A percentile compares a stretch with the other conserved stretches of the same genome.
phyloP scores from a whole-genome alignment of 2,113 vertebrate species.

The Albula glossodonta region DNA sequence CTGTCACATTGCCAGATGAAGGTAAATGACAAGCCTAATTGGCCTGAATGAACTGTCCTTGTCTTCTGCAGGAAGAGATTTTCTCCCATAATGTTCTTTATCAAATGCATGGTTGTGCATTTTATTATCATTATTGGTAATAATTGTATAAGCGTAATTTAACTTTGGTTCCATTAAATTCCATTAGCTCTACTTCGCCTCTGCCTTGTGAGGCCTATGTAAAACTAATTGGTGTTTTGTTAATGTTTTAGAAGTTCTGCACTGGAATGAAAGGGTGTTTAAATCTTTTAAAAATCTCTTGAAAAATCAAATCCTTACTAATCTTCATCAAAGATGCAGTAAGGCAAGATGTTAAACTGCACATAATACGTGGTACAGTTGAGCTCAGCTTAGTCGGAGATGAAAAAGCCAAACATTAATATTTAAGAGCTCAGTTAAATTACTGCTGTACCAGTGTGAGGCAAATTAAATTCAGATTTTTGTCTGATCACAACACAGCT shows the following conservation, averaged over 20 bases:
- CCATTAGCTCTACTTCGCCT: neutral
- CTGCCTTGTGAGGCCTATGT: neutral
- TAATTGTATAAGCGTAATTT: neutral
- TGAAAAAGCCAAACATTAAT: neutral
- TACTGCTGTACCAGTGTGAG: neutral
- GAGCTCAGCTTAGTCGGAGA: neutral
- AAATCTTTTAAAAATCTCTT: neutral
- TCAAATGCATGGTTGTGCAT: neutral
- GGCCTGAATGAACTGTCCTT: too few relatives aligned
- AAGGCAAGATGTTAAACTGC: neutral
- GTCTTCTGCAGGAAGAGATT: too few relatives aligned
- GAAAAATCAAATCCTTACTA: neutral
- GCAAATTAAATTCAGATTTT: conserved; percentile 1
- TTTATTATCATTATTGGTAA: neutral
- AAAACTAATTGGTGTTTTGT: neutral
- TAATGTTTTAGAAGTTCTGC: neutral
- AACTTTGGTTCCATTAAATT: neutral
- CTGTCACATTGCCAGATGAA: too few relatives aligned
- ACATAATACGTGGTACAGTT: neutral
- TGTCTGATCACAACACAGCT: neutral
- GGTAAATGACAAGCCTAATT: too few relatives aligned
- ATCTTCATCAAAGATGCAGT: neutral
- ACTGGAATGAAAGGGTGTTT: neutral
- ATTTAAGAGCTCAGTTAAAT: conserved; percentile 1
- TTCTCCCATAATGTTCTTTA: too few relatives aligned